Evolutionary conservation across 2,797 vertebrate genomes (phyloP), one percentile per base, ranked within the genome.

Genomic region (Sus cebifrons): DNA sequence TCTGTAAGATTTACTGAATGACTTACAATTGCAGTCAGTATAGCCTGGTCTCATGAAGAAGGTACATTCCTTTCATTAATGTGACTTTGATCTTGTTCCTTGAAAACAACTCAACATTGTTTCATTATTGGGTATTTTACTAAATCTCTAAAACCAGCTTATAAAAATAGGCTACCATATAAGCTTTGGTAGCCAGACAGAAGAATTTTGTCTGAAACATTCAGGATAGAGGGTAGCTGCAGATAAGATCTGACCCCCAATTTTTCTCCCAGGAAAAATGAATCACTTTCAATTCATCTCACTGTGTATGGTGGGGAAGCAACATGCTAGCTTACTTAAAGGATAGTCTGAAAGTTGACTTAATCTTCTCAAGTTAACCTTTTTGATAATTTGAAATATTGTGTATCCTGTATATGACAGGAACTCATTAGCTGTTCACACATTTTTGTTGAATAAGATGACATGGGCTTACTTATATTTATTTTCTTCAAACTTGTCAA

Each of bases 391-490:
- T 83, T 83, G 25, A 93, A 58, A 91, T 2, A 44, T 90, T 67
- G 82, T 92, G 16, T 70, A 75, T 91, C 12, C 74, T 21, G 27
- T 52, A 6, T 29, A 88, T 83, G 16, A 36, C 7, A 67, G 20
- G 29, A 91, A 89, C 16, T 62, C 74, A 54, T 7, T 52, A 79
- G 36, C 7, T 84, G 21, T 36, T 91, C 13, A 91, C n/a, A 70
- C 82, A 58, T 49, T 49, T 85, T 95, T 60, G 60, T 92, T 92
- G 16, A 82, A 18, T 54, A 73, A 91, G 92, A 40, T 85, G 93
- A 77, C 4, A 79, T 70, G 67, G n/a, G 2, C 20, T 92, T 73
- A 68, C 9, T 86, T 79, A 14, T 74, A 32, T 73, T 71, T 65
- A 36, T 84, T 93, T 75, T 65, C 40, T 70, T 84, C 14, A 89